Base-by-base conservation (phyloP, 2,888 invertebrate genomes). In the Ectobius pallidus region DNA sequence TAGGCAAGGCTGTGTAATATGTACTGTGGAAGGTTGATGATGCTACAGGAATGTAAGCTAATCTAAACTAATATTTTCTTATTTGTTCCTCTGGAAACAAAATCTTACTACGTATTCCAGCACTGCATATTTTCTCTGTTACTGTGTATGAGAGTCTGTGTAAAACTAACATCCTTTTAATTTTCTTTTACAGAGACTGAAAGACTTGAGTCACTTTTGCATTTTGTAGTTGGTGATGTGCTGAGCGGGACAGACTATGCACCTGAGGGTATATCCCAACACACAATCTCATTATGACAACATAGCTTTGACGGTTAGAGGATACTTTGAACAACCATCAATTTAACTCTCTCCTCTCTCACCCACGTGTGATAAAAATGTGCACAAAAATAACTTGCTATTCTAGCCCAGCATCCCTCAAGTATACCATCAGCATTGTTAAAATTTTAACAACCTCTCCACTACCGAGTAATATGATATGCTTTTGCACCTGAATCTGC, bases 341-440 rank as follows among this genome's bases (percentile, higher is more conserved):
- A 27, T 30, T 30, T 58, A 16, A 32, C 55, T 25, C 32, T 30
- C 58, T 52, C 52, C 55, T 25, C 32, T 30, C 58, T 52, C 52
- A 52, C 52, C 58, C 58, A 58, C 58, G 30, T 58, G 58, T 30
- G 27, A 30, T 58, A 16, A 58, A 58, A 30, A 55, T 30, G 55
- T 11, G 27, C 27, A n/a, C 14, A 32, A 30, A 30, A 11, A 30
- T 30, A 30, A 58, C 58, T 58, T n/a, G 22, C 58, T 27, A 32
- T 30, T 52, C 25, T 22, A 22, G 0, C 3, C 25, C 0, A 2
- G 46, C 9, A 18, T n/a, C n/a, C n/a, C n/a, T 7, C 7, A 34
- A 34, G 34, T 34, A 34, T 34, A 6, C 34, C 11, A 34, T 11
- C 34, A n/a, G 6, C 34, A 34, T 34, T 34, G 34, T 34, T 34